Conservation (phyloP, 2,888 invertebrate species). For the Drosophila yooni region DNA sequence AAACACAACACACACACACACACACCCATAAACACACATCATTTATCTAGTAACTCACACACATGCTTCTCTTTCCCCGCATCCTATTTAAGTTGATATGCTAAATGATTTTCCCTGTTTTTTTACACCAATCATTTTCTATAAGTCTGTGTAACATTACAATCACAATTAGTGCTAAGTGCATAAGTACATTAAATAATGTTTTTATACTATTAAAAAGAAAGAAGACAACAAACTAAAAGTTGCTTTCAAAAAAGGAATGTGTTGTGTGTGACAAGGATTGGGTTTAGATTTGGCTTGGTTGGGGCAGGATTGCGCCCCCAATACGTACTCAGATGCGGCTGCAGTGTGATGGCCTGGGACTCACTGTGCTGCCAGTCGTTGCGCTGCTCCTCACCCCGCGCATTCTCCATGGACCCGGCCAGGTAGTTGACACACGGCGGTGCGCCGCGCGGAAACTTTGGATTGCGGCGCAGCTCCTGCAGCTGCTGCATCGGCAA, state of each 20-base stretch:
- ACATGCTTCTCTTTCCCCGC: constrained; percentile 24
- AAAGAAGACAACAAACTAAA: constrained; percentile 27
- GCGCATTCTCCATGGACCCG: constrained; percentile 88
- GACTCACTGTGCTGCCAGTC: constrained; percentile 93
- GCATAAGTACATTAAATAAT: constrained; percentile 51
- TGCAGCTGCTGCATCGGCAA: constrained; percentile 91
- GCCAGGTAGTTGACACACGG: constrained; percentile 93
- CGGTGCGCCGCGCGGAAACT: constrained; percentile 86
- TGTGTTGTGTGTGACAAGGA: constrained; percentile 13
- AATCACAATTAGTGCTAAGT: constrained; percentile 80
- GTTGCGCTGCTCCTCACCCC: constrained; percentile 90
- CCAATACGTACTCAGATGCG: constrained; percentile 85
- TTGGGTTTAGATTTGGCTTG: constrained; percentile 9
- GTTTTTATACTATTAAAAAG: constrained; percentile 67
- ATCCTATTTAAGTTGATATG: constrained; percentile 47
- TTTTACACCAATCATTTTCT: constrained; percentile 59
- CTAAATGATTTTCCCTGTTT: constrained; percentile 60
- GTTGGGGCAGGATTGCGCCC: constrained; percentile 75
- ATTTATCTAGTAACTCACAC: constrained; percentile 18
- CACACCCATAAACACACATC: constrained; percentile 13
- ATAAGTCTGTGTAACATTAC: constrained; percentile 76
- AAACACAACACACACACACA: constrained; percentile 51
- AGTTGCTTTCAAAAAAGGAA: background rate
- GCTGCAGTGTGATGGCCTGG: constrained; percentile 85
- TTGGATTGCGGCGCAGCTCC: constrained; percentile 85